Evolutionary conservation across 2,113 vertebrate species (phyloP), one percentile per base, ranked within the genome.

Genomic region (Amia ocellicauda): DNA sequence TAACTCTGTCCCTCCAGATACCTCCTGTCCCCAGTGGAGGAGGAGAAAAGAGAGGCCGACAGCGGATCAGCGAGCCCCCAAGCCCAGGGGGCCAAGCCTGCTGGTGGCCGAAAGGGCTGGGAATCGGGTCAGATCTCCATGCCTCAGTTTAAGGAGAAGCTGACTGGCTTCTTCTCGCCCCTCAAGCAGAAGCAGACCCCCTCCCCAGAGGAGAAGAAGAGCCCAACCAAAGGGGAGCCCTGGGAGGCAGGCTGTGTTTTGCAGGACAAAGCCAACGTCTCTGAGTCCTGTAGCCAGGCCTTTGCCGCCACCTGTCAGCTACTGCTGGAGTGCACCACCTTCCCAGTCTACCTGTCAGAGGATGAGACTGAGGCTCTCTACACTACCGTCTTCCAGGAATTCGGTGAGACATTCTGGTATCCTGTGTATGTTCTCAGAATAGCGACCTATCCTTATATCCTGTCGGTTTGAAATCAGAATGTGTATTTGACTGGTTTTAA

Each of bases 261-360:
- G n/a, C 73, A 90, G 7, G 72, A 89, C 49, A 77, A 82, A 78
- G 84, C 86, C 1, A 88, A 91, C 66, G 83, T 94, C 20, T 73
- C 74, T 4, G 90, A 93, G 59, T 84, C 86, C 28, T 91, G 93
- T 83, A 85, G 90, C 36, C 91, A 95, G 63, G 91, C 96, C 47
- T 96, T 99, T 0, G 86, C 91, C 0, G 93, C 94, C 0, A 80
- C 89, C 23, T 98, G 95, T 75, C 93, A 98, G 80, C 89, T 98
- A 66, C 82, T 99, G 69, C 77, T 99, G 81, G 97, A 99, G 60
- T 92, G 91, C 1, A 90, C 91, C 75, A 99, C 95, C 0, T 97
- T 99, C 70, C 97, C 97, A 0, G 76, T 97, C 3, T 99, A 99
- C 77, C 83, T 98, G n/a, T 92, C 87, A 0, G 86, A 93, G 71